phyloP scores from a whole-genome alignment of 2,113 vertebrate genomes.

The Shinisaurus crocodilurus region DNA sequence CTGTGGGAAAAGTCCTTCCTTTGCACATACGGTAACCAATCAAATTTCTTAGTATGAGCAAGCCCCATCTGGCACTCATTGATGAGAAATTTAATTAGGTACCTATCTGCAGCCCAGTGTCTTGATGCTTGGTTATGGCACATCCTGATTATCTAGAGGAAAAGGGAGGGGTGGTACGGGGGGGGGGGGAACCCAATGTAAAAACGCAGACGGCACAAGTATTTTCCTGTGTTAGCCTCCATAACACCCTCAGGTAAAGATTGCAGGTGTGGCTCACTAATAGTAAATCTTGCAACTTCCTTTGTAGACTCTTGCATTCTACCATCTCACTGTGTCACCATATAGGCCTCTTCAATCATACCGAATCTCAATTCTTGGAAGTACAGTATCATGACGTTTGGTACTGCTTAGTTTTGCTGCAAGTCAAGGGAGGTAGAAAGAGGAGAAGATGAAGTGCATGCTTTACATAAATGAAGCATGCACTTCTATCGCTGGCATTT shows the following conservation, averaged over 20 bases:
- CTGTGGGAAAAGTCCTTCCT: not conserved
- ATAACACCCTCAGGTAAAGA: not conserved
- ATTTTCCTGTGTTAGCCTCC: not conserved
- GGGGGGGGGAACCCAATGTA: too few relatives aligned
- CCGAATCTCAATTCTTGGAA: not conserved
- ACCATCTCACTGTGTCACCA: not conserved
- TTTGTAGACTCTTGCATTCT: not conserved
- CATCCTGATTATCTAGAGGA: not conserved
- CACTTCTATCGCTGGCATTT: not conserved
- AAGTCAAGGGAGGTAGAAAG: not conserved
- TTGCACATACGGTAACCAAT: not conserved
- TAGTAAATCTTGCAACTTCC: not conserved
- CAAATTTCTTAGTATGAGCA: not conserved
- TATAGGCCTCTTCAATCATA: not conserved
- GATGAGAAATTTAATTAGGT: too few relatives aligned
- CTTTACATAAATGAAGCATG: not conserved
- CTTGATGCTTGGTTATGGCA: not conserved
- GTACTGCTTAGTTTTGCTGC: not conserved
- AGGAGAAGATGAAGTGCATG: not conserved
- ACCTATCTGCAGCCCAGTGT: too few relatives aligned
- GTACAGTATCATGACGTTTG: not conserved
- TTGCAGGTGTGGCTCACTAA: not conserved
- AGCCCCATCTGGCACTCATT: not conserved
- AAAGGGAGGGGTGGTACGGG: too few relatives aligned
- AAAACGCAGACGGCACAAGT: too few relatives aligned